These are phyloP conservation scores for Sorex fumeus DNA, from an alignment of 2,113 vertebrate genomes.

Conservation along the genomic window DNA sequence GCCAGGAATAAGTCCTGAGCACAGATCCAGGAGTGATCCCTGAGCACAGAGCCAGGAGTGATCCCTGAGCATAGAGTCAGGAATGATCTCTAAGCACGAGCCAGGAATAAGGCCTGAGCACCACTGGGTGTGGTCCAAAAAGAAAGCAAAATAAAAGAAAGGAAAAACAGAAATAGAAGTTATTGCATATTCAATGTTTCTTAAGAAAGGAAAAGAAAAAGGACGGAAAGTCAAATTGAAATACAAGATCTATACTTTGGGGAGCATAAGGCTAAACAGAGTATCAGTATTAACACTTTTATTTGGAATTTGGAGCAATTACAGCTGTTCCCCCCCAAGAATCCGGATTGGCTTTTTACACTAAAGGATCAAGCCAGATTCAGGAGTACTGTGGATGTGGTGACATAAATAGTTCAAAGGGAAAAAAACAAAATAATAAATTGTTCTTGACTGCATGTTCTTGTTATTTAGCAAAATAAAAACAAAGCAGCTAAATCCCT, in stretches of 20 bases:
- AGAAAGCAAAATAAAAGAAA: neutral
- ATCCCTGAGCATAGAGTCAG: too few relatives aligned
- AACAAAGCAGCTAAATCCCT: constrained; percentile 11
- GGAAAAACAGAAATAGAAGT: constrained; percentile 15
- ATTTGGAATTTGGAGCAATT: constrained; percentile 44
- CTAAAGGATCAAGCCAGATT: neutral
- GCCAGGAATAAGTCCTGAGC: too few relatives aligned
- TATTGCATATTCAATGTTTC: neutral
- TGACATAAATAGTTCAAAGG: constrained; percentile 60
- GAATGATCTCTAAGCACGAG: too few relatives aligned
- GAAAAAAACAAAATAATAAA: neutral
- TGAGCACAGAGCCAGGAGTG: too few relatives aligned
- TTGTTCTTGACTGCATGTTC: neutral
- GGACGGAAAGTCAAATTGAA: neutral
- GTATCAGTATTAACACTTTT: constrained; percentile 17
- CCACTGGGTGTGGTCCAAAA: too few relatives aligned
- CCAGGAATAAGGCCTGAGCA: too few relatives aligned
- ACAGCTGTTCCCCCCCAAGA: constrained; percentile 37
- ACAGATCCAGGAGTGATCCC: too few relatives aligned
- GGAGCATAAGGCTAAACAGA: neutral
- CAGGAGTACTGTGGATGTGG: constrained; percentile 29
- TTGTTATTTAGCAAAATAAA: constrained; percentile 33
- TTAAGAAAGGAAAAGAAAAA: constrained; percentile 17
- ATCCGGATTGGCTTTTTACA: accelerated
- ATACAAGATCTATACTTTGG: neutral